A percentile compares a stretch with the other conserved stretches of the same genome.
phyloP scores from a whole-genome alignment of 2,113 vertebrate species.

The Lycaon pictus region DNA sequence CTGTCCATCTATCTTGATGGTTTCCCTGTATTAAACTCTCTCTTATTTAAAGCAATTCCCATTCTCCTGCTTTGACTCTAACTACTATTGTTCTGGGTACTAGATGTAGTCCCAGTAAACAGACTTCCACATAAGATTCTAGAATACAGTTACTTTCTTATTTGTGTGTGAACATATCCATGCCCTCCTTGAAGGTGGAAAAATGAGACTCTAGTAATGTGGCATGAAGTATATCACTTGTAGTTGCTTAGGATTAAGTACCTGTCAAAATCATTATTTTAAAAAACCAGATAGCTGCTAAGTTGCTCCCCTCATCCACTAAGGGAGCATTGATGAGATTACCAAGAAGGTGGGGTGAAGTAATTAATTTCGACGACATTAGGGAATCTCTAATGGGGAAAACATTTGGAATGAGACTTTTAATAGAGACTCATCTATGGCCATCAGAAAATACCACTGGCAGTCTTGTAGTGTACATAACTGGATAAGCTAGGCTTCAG shows the following conservation, averaged over 20 bases:
- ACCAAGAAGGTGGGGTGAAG: neutral
- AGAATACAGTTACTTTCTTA: neutral
- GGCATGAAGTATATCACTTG: neutral
- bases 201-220: neutral
- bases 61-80: neutral
- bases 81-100: neutral
- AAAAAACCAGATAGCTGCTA: neutral
- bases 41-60: neutral
- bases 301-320: neutral
- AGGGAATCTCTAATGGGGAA: neutral
- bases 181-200: neutral
- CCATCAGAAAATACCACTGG: neutral
- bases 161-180: neutral
- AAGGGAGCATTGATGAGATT: neutral
- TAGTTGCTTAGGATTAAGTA: neutral
- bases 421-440: neutral
- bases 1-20: neutral
- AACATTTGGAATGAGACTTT: neutral
- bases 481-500: neutral
- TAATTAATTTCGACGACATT: neutral
- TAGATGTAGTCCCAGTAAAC: neutral
- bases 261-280: slow-evolving; percentile 26
- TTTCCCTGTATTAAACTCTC: neutral
- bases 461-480: neutral
- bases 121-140: neutral